Conservation (phyloP, 2,113 vertebrate genomes). For the Machaerirhynchus nigripectus region DNA sequence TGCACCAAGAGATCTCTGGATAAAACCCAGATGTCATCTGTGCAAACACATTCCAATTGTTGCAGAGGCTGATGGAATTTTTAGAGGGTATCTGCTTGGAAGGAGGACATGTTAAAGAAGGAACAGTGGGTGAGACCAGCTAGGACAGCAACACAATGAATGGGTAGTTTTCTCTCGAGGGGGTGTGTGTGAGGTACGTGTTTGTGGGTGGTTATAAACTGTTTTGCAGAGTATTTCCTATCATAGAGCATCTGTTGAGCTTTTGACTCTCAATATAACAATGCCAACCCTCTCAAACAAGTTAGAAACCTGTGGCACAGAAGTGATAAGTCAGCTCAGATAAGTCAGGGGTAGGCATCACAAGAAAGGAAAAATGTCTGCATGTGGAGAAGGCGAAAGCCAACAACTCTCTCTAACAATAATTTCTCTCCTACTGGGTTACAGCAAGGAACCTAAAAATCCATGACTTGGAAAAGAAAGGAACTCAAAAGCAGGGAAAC, state of each 20-base stretch:
- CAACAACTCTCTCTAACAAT: background rate
- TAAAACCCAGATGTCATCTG: background rate
- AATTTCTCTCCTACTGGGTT: background rate
- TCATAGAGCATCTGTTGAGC: background rate
- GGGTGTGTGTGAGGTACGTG: accelerated
- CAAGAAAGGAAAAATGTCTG: background rate
- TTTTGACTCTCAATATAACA: background rate
- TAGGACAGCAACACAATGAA: background rate
- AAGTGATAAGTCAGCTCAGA: background rate
- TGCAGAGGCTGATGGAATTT: background rate
- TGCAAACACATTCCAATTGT: background rate
- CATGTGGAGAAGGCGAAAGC: accelerated
- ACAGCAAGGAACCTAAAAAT: background rate
- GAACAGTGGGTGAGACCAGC: background rate
- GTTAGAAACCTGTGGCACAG: background rate
- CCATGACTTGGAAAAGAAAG: background rate
- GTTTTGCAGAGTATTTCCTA: background rate
- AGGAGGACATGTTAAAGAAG: background rate
- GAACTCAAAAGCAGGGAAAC: background rate
- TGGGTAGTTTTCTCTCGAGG: accelerated
- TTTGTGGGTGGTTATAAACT: background rate
- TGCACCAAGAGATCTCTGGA: background rate
- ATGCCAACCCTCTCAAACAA: background rate
- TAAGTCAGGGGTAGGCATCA: background rate
- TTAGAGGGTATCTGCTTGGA: background rate